Conservation (phyloP, 2,797 vertebrate species). For the Platalea minor region DNA sequence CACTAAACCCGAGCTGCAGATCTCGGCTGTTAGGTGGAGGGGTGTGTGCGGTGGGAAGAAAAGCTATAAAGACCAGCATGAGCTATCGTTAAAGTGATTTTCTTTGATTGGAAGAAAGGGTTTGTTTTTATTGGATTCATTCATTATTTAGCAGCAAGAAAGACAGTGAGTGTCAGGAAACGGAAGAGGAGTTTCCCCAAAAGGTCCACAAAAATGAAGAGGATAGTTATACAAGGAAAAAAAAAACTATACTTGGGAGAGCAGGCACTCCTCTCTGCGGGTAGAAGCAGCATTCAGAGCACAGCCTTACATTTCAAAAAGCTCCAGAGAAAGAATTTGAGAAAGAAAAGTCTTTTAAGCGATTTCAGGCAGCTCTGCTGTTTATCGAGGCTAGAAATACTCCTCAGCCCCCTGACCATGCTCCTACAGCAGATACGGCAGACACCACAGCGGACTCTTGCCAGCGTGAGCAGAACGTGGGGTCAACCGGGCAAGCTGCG, state of each 20-base stretch:
- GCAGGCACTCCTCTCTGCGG: neutral
- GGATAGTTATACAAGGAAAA: neutral
- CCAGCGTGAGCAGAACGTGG: neutral
- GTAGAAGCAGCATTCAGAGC: neutral
- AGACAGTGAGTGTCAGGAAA: neutral
- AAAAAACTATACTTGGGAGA: neutral
- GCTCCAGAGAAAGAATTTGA: conserved; percentile 7
- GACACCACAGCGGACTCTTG: neutral
- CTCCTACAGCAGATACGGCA: neutral
- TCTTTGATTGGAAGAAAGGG: conserved; percentile 21
- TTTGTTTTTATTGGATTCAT: conserved; percentile 24
- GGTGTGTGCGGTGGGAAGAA: neutral
- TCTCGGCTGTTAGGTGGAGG: neutral
- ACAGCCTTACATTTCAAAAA: neutral
- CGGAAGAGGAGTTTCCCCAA: neutral
- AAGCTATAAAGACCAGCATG: neutral
- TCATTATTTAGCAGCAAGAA: conserved; percentile 21
- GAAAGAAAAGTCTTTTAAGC: neutral
- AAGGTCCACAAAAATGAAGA: neutral
- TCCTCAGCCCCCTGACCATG: neutral
- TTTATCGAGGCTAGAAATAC: neutral
- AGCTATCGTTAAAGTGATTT: neutral
- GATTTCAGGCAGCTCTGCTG: neutral
- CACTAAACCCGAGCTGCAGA: neutral
- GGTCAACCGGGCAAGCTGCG: neutral